Conservation (phyloP, 2,888 invertebrate genomes). For the Tetragonisca angustula region DNA sequence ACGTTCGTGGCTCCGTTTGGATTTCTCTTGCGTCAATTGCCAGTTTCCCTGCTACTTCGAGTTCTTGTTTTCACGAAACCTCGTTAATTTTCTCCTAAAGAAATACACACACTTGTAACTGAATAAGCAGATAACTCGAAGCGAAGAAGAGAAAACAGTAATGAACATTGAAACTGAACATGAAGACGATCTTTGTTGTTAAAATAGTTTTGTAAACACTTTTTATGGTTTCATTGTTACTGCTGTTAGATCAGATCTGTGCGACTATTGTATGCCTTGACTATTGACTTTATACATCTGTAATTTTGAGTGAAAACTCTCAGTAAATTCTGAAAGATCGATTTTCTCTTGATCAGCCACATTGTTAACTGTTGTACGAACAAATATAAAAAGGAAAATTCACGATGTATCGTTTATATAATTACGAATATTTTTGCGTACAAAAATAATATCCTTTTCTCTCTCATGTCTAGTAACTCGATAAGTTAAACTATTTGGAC, state of each 20-base stretch:
- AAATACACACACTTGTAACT: not conserved
- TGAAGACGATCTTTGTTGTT: conserved; percentile 82
- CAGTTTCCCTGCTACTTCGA: not conserved
- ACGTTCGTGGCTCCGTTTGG: not conserved
- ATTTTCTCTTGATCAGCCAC: not conserved
- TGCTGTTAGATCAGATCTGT: not conserved
- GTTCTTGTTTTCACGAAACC: not conserved
- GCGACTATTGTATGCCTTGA: not conserved
- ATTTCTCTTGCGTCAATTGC: not conserved
- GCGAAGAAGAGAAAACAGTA: not conserved
- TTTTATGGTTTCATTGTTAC: conserved; percentile 64
- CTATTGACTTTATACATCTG: not conserved
- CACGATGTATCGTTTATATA: conserved; percentile 4
- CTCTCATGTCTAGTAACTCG: not conserved
- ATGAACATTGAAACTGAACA: conserved; percentile 78
- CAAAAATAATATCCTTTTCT: not conserved
- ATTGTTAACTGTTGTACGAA: conserved; percentile 1
- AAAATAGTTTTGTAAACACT: conserved; percentile 82
- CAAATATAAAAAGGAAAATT: conserved; percentile 19
- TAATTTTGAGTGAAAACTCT: not conserved
- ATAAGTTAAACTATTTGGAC: not conserved
- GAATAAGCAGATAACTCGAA: conserved; percentile 1
- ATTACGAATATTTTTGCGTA: not conserved
- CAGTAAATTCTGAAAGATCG: conserved; percentile 12
- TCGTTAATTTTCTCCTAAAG: not conserved